These are phyloP conservation scores for Gobius niger DNA, from an alignment of 2,113 vertebrate species.

Conservation along the genomic window DNA sequence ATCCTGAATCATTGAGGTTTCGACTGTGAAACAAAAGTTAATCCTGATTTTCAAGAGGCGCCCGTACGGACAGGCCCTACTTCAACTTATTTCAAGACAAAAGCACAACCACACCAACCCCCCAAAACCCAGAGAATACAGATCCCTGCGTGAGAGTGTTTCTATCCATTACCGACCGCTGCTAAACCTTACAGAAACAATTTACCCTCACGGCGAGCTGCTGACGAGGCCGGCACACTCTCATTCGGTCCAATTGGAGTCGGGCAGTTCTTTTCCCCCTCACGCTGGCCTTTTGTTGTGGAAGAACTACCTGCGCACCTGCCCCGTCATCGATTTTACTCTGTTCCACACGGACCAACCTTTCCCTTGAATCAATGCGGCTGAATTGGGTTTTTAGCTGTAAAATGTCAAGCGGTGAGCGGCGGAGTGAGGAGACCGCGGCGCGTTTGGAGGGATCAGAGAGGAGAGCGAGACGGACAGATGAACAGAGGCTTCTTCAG, in stretches of 20 bases:
- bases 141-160: background rate
- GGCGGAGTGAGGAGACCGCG: constrained; percentile 33
- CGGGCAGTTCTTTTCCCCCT: constrained; percentile 32
- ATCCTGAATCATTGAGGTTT: background rate
- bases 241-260: constrained; percentile 39
- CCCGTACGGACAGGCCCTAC: background rate
- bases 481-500: background rate
- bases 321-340: constrained; percentile 41
- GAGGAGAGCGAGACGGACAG: constrained; percentile 12
- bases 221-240: constrained; percentile 26
- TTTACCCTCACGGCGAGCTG: constrained; percentile 32
- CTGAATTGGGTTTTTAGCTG: constrained; percentile 48
- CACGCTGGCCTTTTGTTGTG: constrained; percentile 44
- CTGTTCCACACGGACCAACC: constrained; percentile 28
- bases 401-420: constrained; percentile 49
- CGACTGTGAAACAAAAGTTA: background rate
- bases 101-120: background rate
- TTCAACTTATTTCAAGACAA: constrained; percentile 10
- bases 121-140: background rate
- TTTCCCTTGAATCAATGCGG: constrained; percentile 51
- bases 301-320: constrained; percentile 41
- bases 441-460: constrained; percentile 27
- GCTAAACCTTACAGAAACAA: constrained; percentile 34
- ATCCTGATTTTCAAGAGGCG: background rate
- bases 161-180: constrained; percentile 26